Percentiles rank a stretch among this genome's conserved stretches.
Conservation (phyloP, 2,113 vertebrate genomes). For the Gobio gobio region DNA sequence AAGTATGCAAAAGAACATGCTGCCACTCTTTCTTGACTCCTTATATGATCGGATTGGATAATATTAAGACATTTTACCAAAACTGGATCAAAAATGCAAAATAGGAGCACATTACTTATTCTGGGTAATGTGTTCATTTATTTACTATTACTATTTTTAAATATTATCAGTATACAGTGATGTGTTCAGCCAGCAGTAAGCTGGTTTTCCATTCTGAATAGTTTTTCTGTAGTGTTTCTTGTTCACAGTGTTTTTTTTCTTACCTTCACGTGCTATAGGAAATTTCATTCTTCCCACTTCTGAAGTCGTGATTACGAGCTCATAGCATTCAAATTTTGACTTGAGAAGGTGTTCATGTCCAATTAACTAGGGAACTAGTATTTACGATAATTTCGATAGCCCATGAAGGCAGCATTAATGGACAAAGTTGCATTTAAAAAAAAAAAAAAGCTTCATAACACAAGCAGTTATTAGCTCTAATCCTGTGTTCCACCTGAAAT, state of each 20-base stretch:
- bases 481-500: conserved; percentile 70
- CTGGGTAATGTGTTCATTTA: background rate
- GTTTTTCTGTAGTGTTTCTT: background rate
- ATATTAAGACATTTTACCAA: too few relatives aligned
- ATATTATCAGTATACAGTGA: background rate
- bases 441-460: conserved; percentile 78
- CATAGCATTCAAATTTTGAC: too few relatives aligned
- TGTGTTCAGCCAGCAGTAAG: background rate
- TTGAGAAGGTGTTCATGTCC: too few relatives aligned
- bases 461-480: conserved; percentile 80
- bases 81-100: background rate
- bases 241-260: background rate
- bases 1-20: background rate
- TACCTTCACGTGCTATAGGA: too few relatives aligned
- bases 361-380: too few relatives aligned
- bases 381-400: too few relatives aligned
- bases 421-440: conserved; percentile 68
- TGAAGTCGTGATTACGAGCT: too few relatives aligned
- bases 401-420: background rate
- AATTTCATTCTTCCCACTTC: too few relatives aligned
- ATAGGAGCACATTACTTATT: background rate
- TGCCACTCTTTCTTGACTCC: too few relatives aligned
- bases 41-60: too few relatives aligned
- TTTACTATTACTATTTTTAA: background rate
- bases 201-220: background rate